A percentile compares a stretch with the other conserved stretches of the same genome.
Evolutionary conservation across 2,888 invertebrate species (phyloP).

Genomic region (Xestia ashworthii): DNA sequence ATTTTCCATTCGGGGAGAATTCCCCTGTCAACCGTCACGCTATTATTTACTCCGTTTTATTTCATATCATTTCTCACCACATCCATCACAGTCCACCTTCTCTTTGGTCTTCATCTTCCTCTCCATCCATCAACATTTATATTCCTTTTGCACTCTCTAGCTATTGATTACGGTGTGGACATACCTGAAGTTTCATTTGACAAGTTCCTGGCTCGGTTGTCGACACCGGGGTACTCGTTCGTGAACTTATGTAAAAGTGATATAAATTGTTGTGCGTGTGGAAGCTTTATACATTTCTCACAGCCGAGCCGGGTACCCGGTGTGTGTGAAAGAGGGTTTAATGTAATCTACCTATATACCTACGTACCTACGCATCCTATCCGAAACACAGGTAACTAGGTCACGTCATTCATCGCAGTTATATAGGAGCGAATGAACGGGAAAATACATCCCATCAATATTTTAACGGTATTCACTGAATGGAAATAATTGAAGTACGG

Average conservation of each 20-base stretch:
- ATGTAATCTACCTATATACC: constrained; percentile 19
- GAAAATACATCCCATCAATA: constrained; percentile 50
- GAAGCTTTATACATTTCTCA: constrained; percentile 12
- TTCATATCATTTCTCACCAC: background rate
- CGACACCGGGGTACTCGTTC: background rate
- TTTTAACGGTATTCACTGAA: constrained; percentile 39
- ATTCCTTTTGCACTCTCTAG: background rate
- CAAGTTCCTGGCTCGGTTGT: background rate
- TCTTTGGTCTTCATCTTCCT: background rate
- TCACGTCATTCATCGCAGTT: constrained; percentile 42
- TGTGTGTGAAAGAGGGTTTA: constrained; percentile 27
- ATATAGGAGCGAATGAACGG: constrained; percentile 29
- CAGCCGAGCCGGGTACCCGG: background rate
- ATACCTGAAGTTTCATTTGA: background rate
- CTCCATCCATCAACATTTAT: background rate
- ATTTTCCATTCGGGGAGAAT: background rate
- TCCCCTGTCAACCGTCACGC: background rate
- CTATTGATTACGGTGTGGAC: background rate
- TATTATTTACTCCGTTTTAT: background rate
- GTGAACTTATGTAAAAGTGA: background rate
- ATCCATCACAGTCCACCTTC: background rate
- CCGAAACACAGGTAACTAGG: constrained; percentile 54
- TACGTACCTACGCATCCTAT: constrained; percentile 6
- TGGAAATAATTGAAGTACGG: constrained; percentile 22
- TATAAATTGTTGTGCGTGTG: constrained; percentile 12